Percentiles rank a stretch among this genome's conserved stretches.
phyloP scores from a whole-genome alignment of 2,888 invertebrate genomes.

The Pimpla rufipes region DNA sequence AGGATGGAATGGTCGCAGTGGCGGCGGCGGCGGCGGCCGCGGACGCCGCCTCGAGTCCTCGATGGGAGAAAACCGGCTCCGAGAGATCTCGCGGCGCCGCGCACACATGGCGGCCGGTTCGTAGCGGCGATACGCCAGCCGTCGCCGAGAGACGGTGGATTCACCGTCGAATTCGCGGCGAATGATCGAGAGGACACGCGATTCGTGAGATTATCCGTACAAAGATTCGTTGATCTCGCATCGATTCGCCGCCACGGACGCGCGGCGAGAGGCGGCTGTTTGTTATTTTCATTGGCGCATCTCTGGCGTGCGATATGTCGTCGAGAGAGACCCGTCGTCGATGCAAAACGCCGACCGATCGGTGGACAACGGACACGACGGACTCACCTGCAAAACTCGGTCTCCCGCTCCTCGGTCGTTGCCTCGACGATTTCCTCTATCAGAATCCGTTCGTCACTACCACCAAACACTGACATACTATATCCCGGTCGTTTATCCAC shows the following conservation, averaged over 20 bases:
- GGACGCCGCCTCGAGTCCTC: slow-evolving; percentile 5
- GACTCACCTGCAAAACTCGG: slow-evolving; percentile 82
- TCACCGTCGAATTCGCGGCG: slow-evolving; percentile 17
- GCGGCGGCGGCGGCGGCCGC: background rate
- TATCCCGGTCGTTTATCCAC: slow-evolving; percentile 73
- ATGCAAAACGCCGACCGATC: background rate
- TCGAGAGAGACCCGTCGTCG: too few relatives aligned
- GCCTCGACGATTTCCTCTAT: slow-evolving; percentile 87
- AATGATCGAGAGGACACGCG: too few relatives aligned
- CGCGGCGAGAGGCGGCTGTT: slow-evolving; percentile 11
- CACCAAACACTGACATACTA: slow-evolving; percentile 87
- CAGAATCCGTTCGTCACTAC: slow-evolving; percentile 86
- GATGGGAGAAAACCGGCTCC: slow-evolving; percentile 62
- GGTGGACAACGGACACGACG: background rate
- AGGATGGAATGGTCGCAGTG: background rate
- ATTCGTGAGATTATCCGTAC: too few relatives aligned
- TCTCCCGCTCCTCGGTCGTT: slow-evolving; percentile 85
- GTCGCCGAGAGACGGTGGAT: slow-evolving; percentile 31
- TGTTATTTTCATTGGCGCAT: background rate
- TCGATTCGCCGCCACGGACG: background rate
- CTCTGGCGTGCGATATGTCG: background rate
- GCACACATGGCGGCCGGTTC: slow-evolving; percentile 64
- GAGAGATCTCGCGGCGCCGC: slow-evolving; percentile 53
- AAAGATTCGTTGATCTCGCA: background rate
- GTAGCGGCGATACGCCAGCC: background rate